Base-by-base conservation (phyloP, 2,888 invertebrate genomes). In the Oegoconia quadripuncta region DNA sequence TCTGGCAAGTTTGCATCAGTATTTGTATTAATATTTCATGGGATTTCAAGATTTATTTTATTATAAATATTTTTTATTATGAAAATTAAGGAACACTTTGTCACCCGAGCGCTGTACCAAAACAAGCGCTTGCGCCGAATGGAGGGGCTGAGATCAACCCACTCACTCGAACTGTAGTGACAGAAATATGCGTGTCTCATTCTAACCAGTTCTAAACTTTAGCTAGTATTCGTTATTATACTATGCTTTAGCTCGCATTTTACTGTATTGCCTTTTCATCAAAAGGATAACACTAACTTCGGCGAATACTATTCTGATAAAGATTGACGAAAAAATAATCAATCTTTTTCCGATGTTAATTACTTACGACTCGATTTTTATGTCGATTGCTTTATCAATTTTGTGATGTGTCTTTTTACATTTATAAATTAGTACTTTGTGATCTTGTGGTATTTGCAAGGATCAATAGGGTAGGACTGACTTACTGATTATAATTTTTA, bases 121-220 rank as follows among this genome's bases (percentile, higher is more conserved):
- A 77, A 78, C 74, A 65, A 68, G 69, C 84, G 80, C 77, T 52
- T 48, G 74, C 79, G 82, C 72, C 63, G 52, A 40, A 30, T 73
- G 73, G 79, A 63, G 78, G 80, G 78, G 64, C 55, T 55, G 64
- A 66, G 83, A 58, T 80, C 86, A 57, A 79, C 84, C 86, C 84
- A 80, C 74, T 72, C 57, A 57, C 53, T 62, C 51, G 44, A 48
- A 45, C 46, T 42, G 59, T 33, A 62, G 47, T 51, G 52, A 65
- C 64, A 67, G 64, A 82, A 68, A 61, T 77, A 78, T 68, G 59
- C 30, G 37, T 54, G 64, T 86, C 86, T 73, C 74, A 54, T 48
- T 87, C 76, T 68, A 49, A 52, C 71, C 48, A 15, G 36, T 18
- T 34, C 25, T 20, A 7, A 59, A 55, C 60, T 62, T 55, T 59